A percentile compares a stretch with the other conserved stretches of the same genome.
These are phyloP conservation scores for Illadopsis cleaveri DNA, from an alignment of 2,113 vertebrate species.

Conservation along the genomic window DNA sequence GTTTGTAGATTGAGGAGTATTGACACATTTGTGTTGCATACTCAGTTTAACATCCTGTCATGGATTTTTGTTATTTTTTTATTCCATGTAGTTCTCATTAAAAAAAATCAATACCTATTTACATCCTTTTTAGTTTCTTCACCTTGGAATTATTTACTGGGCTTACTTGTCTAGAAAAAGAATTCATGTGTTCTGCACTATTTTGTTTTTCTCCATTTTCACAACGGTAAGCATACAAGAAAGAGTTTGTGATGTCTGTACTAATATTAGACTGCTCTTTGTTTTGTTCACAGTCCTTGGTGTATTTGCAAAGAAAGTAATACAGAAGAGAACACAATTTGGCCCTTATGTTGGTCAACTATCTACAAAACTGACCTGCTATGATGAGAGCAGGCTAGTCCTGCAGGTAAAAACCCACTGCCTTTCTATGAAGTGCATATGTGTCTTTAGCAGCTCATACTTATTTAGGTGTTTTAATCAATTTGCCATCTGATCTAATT, in stretches of 20 bases:
- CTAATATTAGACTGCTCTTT: neutral
- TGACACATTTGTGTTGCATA: neutral
- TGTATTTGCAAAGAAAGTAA: conserved; percentile 68
- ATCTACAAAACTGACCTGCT: conserved; percentile 57
- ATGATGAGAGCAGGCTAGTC: conserved; percentile 66
- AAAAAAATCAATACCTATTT: neutral
- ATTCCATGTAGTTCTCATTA: neutral
- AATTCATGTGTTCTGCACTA: neutral
- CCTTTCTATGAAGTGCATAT: neutral
- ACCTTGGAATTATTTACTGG: neutral
- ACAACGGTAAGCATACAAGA: neutral
- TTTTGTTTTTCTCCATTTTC: neutral
- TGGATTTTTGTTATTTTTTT: neutral
- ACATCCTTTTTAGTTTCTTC: neutral
- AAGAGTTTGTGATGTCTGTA: neutral
- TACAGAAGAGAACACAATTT: conserved; percentile 68
- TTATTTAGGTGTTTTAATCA: neutral
- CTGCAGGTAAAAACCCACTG: conserved; percentile 49
- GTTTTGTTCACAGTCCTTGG: conserved; percentile 55
- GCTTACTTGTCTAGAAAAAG: neutral
- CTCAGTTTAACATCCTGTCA: neutral
- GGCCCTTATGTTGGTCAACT: conserved; percentile 67
- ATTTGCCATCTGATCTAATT: neutral
- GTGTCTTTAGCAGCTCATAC: neutral
- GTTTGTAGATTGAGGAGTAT: neutral